Evolutionary conservation across 2,888 invertebrate species (phyloP).

Genomic region (Ectemnius cavifrons): DNA sequence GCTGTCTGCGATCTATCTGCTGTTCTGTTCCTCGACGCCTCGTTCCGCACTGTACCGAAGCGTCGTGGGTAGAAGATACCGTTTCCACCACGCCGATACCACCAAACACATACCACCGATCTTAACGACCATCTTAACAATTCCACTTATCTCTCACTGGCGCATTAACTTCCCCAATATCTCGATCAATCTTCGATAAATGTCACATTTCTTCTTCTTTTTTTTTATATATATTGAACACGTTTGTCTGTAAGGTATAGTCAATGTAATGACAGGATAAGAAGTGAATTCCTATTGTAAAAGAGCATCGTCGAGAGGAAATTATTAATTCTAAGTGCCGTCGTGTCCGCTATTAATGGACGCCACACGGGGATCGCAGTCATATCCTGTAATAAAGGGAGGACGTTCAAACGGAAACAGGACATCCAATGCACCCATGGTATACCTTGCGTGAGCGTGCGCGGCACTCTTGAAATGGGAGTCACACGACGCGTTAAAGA

Average conservation of each 20-base stretch:
- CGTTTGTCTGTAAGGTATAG: no score
- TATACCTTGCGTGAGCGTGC: not conserved
- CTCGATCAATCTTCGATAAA: no score
- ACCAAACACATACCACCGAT: constrained; percentile 31
- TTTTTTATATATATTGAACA: not conserved
- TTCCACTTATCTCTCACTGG: no score
- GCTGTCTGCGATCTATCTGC: constrained; percentile 23
- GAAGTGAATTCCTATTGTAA: not conserved
- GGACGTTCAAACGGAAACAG: not conserved
- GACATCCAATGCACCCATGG: not conserved
- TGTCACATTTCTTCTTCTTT: not conserved
- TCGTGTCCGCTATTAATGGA: not conserved
- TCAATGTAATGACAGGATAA: no score
- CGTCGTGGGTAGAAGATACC: constrained; percentile 65
- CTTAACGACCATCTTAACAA: constrained; percentile 20
- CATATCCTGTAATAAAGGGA: constrained; percentile 4
- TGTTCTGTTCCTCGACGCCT: constrained; percentile 13
- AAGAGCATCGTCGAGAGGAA: not conserved
- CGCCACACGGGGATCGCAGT: not conserved
- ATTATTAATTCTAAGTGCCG: not conserved
- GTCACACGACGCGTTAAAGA: no score
- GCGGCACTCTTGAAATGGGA: no score
- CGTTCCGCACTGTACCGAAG: constrained; percentile 56
- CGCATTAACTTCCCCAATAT: no score
- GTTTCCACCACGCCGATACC: constrained; percentile 68